Percentiles rank a stretch among this genome's conserved stretches.
Evolutionary conservation across 35 echinoderm and acorn worm genomes (phyloP).

Genomic region (Apostichopus japonicus): DNA sequence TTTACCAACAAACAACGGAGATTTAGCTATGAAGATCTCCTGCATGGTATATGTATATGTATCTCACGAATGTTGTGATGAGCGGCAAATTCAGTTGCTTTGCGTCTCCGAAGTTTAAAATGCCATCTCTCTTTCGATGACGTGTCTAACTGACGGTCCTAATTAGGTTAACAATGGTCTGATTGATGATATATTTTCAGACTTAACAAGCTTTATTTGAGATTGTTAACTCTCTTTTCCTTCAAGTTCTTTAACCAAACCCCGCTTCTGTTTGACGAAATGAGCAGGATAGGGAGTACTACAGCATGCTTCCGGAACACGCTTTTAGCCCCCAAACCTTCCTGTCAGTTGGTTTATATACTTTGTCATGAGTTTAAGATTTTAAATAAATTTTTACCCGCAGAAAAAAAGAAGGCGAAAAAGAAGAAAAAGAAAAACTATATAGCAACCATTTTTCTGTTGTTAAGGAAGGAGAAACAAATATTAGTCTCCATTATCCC

Average conservation of each 20-base stretch:
- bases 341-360: neutral
- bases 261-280: slow-evolving; percentile 14
- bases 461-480: slow-evolving; percentile 54
- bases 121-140: no score
- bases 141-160: neutral
- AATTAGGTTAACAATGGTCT: slow-evolving; percentile 27
- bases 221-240: neutral
- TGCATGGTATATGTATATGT: no score
- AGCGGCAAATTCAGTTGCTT: no score
- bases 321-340: slow-evolving; percentile 56
- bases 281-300: slow-evolving; percentile 13
- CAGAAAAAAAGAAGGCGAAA: neutral
- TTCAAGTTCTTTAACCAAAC: neutral
- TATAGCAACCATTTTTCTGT: slow-evolving; percentile 53
- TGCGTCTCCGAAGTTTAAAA: no score
- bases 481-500: slow-evolving; percentile 55
- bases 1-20: no score
- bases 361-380: slow-evolving; percentile 23
- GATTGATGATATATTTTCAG: slow-evolving; percentile 11
- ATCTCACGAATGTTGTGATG: no score
- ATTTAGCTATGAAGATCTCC: no score
- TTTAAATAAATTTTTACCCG: slow-evolving; percentile 34
- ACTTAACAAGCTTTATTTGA: slow-evolving; percentile 20
- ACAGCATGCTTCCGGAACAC: slow-evolving; percentile 27
- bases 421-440: neutral